Percentiles rank a stretch among this genome's conserved stretches.
phyloP scores from a whole-genome alignment of 2,797 vertebrate genomes.

The Aulostomus chinensis region DNA sequence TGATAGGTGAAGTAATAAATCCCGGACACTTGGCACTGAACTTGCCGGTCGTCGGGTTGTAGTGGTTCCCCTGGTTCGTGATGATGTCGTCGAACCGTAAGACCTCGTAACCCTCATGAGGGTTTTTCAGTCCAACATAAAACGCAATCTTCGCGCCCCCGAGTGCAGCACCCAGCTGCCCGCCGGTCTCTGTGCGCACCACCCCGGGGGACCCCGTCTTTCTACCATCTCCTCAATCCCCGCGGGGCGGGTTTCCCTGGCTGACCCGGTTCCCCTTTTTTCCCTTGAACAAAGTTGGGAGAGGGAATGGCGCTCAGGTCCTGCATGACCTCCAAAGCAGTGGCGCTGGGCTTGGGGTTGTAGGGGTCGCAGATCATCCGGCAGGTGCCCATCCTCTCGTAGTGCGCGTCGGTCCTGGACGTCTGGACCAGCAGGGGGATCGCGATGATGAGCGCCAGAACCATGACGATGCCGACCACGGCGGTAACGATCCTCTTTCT shows the following conservation, averaged over 20 bases:
- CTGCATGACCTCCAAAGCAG: constrained; percentile 86
- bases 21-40: constrained; percentile 91
- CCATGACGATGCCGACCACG: constrained; percentile 84
- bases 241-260: constrained; percentile 87
- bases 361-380: constrained; percentile 94
- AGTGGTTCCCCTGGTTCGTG: constrained; percentile 91
- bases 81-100: constrained; percentile 93
- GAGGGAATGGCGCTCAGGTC: constrained; percentile 84
- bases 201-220: constrained; percentile 76
- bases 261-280: constrained; percentile 85
- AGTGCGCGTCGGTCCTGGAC: constrained; percentile 83
- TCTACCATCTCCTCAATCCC: constrained; percentile 81
- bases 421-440: constrained; percentile 85
- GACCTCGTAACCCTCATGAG: constrained; percentile 93
- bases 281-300: constrained; percentile 83
- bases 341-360: constrained; percentile 79
- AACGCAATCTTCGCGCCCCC: constrained; percentile 87
- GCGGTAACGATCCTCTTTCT: constrained; percentile 82
- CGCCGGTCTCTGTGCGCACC: constrained; percentile 77
- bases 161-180: constrained; percentile 71
- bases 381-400: constrained; percentile 93
- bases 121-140: constrained; percentile 92
- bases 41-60: constrained; percentile 88
- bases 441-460: constrained; percentile 82
- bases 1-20: constrained; percentile 95